Base-by-base conservation (phyloP, 2,797 vertebrate species). In the Avahi laniger region DNA sequence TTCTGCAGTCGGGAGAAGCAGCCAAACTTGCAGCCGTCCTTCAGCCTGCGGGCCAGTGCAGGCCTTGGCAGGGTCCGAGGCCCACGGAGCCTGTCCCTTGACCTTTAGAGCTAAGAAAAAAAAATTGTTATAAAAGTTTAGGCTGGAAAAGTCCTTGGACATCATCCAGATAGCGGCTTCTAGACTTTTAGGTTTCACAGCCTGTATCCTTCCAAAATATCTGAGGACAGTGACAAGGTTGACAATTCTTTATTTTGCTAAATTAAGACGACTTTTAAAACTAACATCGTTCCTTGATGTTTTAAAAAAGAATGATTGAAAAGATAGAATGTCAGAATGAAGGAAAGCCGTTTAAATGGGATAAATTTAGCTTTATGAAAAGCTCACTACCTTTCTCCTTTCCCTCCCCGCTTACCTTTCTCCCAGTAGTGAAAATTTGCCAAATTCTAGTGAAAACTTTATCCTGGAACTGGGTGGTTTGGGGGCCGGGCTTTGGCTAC, bases 221-320 rank as follows among this genome's bases (percentile, higher is more conserved):
- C 70, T 46, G 48, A 24, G n/a, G 52, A 80, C 69, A 46, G 41
- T 1, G 28, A 79, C 12, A 33, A 76, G 17, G 67, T 2, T 69
- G 93, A 85, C 18, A 59, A 41, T n/a, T 70, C 48, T 76, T 92
- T 84, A 43, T 83, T 86, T 96, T 50, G 26, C 70, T 87, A 73
- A 20, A 46, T 48, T 28, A 81, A 75, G 70, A 89, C 11, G 10
- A 30, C 46, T 91, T 93, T 33, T 26, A 28, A 96, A 90, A 82
- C 24, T 18, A 81, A 69, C 11, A 38, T 33, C 10, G 17, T 80
- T 38, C 61, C 28, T 86, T 52, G 41, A 76, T 69, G 38, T 76
- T 76, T 65, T 38, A 35, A 26, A 13, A 13, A 93, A 84, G 41
- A 76, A 57, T 30, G 73, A 24, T 69, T 59, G 17, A 84, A 48